Evolutionary conservation across 2,113 vertebrate species (phyloP), one percentile per base, ranked within the genome.

Genomic region (Cryptomyrus ogoouensis): DNA sequence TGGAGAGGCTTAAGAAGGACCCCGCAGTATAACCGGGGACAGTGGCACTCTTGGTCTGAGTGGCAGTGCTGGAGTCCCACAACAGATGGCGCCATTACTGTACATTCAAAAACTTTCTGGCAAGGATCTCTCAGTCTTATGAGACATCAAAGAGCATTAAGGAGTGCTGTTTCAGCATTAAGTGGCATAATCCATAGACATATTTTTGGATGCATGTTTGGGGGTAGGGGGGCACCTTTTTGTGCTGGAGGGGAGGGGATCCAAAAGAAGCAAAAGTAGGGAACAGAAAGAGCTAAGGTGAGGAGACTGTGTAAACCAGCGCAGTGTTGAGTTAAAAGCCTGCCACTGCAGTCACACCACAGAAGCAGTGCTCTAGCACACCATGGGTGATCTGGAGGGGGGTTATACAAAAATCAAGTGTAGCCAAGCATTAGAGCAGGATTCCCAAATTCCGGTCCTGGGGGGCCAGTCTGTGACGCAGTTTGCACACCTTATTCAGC

Each of bases 51-150:
- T 70, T n/a, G 24, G n/a, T 50, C 9, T 83, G 2, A 84, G 50
- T 3, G 5, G 13, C 56, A 31, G 49, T 83, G 49, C 42, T 8
- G 27, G 27, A 86, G 47, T 31, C 42, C 15, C 56, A n/a, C 89
- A 66, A 44, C 15, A 90, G 56, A 66, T 85, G 83, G 89, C 56
- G n/a, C 80, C 62, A 12, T 86, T 47, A n/a, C 13, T 83, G 85
- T 56, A 86, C 6, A 35, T 52, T 77, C 50, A 12, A 70, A 35
- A 70, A 12, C 27, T 31, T 74, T 15, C 66, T 13, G 27, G 27
- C n/a, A 5, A 39, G 12, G 3, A 31, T 31, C 24, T 7, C 85
- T 42, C 47, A 1, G 10, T 19, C 31, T 17, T 39, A 1, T 77
- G 31, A 27, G 15, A 39, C 35, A 19, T 8, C 35, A 39, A 3